phyloP scores from a whole-genome alignment of 2,888 invertebrate genomes.

The Ctena decussata region DNA sequence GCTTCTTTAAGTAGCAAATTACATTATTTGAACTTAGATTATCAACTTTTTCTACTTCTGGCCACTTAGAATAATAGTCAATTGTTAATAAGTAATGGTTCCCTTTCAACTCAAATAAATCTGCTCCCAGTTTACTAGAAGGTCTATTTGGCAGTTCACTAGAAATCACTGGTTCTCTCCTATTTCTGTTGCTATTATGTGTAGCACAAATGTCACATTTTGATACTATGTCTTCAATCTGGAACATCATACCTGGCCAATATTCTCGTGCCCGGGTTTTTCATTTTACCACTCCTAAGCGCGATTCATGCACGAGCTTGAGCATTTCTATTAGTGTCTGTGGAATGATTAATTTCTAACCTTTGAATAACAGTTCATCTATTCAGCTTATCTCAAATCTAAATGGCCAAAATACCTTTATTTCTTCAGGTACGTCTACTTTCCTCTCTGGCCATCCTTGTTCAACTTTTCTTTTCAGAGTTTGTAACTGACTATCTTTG shows the following conservation, averaged over 20 bases:
- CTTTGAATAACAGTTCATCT: constrained; percentile 59
- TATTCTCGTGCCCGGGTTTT: constrained; percentile 39
- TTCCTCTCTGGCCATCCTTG: constrained; percentile 56
- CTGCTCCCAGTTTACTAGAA: constrained; percentile 53
- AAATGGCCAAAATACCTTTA: constrained; percentile 50
- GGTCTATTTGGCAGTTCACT: constrained; percentile 57
- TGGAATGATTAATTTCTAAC: constrained; percentile 34
- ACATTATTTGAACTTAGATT: constrained; percentile 15
- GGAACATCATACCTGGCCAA: constrained; percentile 40
- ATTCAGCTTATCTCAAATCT: constrained; percentile 53
- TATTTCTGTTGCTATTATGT: constrained; percentile 27
- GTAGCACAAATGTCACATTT: constrained; percentile 44
- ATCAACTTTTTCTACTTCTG: constrained; percentile 50
- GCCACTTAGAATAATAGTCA: constrained; percentile 53
- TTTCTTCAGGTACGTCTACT: constrained; percentile 19
- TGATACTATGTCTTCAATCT: constrained; percentile 29
- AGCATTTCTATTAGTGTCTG: constrained; percentile 41
- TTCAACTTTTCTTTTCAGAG: constrained; percentile 24
- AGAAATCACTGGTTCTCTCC: constrained; percentile 42
- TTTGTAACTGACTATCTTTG: constrained; percentile 41
- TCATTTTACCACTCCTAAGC: constrained; percentile 40
- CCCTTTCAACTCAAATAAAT: constrained; percentile 49
- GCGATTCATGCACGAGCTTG: constrained; percentile 34
- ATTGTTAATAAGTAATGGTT: constrained; percentile 48
- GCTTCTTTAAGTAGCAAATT: constrained; percentile 45